phyloP scores from a whole-genome alignment of 1,140 invertebrate species.

The Dolichoris vasculosae region DNA sequence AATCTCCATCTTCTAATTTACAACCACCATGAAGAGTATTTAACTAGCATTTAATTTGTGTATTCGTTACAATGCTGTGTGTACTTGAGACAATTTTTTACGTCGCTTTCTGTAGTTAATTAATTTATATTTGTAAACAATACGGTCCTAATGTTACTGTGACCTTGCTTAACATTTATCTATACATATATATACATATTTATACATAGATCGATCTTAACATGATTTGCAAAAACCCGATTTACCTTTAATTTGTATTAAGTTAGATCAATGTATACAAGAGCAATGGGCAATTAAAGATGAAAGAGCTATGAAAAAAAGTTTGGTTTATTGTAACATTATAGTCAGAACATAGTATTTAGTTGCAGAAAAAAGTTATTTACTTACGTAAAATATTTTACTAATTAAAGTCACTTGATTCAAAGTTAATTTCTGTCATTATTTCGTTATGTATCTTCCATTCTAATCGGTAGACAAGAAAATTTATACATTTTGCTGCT shows the following conservation, averaged over 20 bases:
- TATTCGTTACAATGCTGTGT: neutral
- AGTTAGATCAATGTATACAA: no score
- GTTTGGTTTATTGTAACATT: no score
- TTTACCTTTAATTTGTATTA: neutral
- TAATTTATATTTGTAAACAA: neutral
- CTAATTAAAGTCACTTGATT: neutral
- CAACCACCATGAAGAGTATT: neutral
- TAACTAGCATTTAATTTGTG: neutral
- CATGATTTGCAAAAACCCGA: neutral
- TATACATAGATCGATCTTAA: neutral
- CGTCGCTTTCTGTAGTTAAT: neutral
- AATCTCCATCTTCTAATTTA: neutral
- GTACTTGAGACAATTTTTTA: neutral
- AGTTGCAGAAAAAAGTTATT: neutral
- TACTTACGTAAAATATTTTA: conserved; percentile 29
- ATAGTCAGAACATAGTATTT: no score
- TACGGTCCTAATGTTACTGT: neutral
- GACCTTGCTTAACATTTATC: neutral
- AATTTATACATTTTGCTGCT: neutral
- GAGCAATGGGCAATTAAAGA: no score
- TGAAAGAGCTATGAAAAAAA: no score
- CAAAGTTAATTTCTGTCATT: neutral
- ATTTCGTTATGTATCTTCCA: neutral
- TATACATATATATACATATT: neutral
- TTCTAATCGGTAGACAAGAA: neutral